phyloP scores from a whole-genome alignment of 2,113 vertebrate species.

The Proterorhinus semilunaris region DNA sequence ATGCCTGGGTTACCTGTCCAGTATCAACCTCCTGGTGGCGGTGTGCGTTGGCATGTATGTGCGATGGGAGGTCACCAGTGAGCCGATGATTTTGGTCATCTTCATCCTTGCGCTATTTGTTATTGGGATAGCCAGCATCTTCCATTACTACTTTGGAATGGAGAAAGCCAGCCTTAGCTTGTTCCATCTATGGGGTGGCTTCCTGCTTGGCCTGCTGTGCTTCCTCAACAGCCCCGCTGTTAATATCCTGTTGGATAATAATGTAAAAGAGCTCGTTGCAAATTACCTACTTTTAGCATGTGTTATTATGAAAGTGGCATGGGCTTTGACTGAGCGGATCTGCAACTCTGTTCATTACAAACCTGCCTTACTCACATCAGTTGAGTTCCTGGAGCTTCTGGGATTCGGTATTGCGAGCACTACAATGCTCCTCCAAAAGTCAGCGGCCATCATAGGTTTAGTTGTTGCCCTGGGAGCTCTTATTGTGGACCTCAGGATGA shows the following conservation, averaged over 20 bases:
- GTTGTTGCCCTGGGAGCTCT: conserved; percentile 85
- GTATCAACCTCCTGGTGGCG: conserved; percentile 87
- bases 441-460: conserved; percentile 84
- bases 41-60: conserved; percentile 94
- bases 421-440: conserved; percentile 85
- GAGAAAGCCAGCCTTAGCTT: conserved; percentile 91
- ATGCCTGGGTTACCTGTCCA: conserved; percentile 92
- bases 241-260: conserved; percentile 80
- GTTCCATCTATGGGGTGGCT: conserved; percentile 95
- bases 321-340: conserved; percentile 87
- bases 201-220: conserved; percentile 93
- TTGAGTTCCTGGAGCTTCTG: conserved; percentile 89
- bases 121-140: conserved; percentile 93
- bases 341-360: conserved; percentile 82
- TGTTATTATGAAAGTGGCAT: conserved; percentile 82
- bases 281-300: conserved; percentile 90
- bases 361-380: conserved; percentile 83
- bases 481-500: conserved; percentile 94
- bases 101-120: conserved; percentile 97
- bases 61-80: conserved; percentile 92
- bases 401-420: conserved; percentile 95
- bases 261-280: conserved; percentile 89
- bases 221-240: conserved; percentile 88
- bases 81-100: conserved; percentile 91
- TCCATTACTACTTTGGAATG: conserved; percentile 98